Evolutionary conservation across 2,113 vertebrate genomes (phyloP), one percentile per base, ranked within the genome.

Genomic region (Rhizomys pruinosus): DNA sequence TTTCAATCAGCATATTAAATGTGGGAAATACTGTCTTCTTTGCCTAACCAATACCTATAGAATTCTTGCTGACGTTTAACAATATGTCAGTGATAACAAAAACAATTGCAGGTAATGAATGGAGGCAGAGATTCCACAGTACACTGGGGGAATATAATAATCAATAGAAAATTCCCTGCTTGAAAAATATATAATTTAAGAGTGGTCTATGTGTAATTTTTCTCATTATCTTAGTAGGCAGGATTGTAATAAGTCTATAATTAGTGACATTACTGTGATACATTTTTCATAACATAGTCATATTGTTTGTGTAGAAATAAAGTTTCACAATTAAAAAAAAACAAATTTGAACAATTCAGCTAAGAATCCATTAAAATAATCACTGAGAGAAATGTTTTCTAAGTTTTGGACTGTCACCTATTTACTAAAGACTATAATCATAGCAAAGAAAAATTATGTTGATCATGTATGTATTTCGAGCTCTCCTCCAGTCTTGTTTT

Each of bases 241-340:
- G 96, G 90, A 17, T 84, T 91, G n/a, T n/a, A n/a, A 95, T 89
- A 97, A 95, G 90, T 86, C 87, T 89, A 7, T 59, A 97, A 97
- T 98, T 97, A 97, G 91, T 95, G 92, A 96, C 95, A 95, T 92
- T 97, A 97, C 64, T 84, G 52, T 84, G 55, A 87, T 91, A 64
- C 0, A 44, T 77, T 94, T 95, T 96, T 90, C 84, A 87, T 92
- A 96, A 93, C 32, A 64, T 29, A 94, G 17, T 27, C 1, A 0
- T 78, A 94, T 92, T 97, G 96, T 97, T 94, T 98, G 34, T 89
- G 80, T 47, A 95, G 0, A 66, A 97, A 93, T 95, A 86, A 88
- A 39, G 17, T 92, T 92, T 94, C 87, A 77, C 93, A 94, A 91
- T 88, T 98, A 97, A 90, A 95, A 76, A 76, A 22, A 76, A 22